Conservation (phyloP, 2,797 vertebrate genomes). For the Micromesistius poutassou region DNA sequence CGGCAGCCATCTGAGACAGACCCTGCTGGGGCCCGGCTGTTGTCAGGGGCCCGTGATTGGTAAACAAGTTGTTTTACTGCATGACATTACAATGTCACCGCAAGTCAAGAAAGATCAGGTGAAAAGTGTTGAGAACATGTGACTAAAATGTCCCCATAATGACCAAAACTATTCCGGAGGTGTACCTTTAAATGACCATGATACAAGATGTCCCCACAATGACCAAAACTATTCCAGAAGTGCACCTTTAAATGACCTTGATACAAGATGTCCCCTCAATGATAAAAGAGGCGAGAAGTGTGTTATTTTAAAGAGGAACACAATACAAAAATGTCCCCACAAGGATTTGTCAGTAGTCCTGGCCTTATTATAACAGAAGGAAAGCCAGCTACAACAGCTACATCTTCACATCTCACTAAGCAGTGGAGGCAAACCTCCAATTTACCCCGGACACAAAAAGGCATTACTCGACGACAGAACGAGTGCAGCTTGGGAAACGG, state of each 20-base stretch:
- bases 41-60: conserved; percentile 8
- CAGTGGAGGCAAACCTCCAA: background rate
- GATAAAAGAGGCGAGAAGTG: too few relatives aligned
- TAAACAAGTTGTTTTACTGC: conserved; percentile 38
- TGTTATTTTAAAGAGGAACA: too few relatives aligned
- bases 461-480: background rate
- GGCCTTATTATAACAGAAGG: too few relatives aligned
- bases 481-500: background rate
- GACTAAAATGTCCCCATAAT: background rate
- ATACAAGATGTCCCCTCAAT: too few relatives aligned
- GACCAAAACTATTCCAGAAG: too few relatives aligned
- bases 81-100: background rate
- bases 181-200: too few relatives aligned
- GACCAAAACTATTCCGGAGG: too few relatives aligned
- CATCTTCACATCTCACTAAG: background rate
- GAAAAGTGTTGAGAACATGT: background rate
- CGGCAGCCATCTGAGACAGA: conserved; percentile 10
- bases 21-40: conserved; percentile 17
- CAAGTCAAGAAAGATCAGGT: background rate
- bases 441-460: background rate
- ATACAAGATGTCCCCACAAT: background rate
- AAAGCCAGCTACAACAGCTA: background rate
- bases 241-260: too few relatives aligned
- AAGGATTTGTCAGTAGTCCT: background rate
- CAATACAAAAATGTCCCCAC: background rate